Percentiles rank a stretch among this genome's conserved stretches.
Evolutionary conservation across 2,888 invertebrate species (phyloP).

Genomic region (Alsophila aescularia): DNA sequence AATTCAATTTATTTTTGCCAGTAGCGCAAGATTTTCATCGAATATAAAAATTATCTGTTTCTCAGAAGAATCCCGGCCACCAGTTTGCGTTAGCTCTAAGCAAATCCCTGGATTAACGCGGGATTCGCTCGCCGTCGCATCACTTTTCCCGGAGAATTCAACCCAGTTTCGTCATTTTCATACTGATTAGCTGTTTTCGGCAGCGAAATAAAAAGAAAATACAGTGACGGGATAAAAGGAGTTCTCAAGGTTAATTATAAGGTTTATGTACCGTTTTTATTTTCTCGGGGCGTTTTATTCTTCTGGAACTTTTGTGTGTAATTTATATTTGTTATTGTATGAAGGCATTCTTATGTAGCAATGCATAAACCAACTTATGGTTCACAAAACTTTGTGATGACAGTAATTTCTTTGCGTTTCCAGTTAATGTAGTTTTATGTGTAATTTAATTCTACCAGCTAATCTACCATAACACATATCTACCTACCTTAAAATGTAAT

Average conservation of each 20-base stretch:
- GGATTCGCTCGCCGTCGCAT: constrained; percentile 34
- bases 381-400: background rate
- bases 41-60: constrained; percentile 21
- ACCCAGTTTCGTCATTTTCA: constrained; percentile 41
- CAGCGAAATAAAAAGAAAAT: constrained; percentile 10
- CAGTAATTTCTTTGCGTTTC: background rate
- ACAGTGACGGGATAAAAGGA: constrained; percentile 14
- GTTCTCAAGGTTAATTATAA: constrained; percentile 17
- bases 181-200: constrained; percentile 20
- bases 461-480: no score
- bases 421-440: no score
- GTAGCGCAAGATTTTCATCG: background rate
- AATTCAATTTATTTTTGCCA: no score
- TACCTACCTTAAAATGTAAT: no score
- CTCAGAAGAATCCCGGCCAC: constrained; percentile 27
- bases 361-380: background rate
- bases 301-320: constrained; percentile 1
- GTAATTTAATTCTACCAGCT: no score
- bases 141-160: constrained; percentile 38
- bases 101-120: constrained; percentile 41
- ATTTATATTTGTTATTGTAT: constrained; percentile 1
- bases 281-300: constrained; percentile 12
- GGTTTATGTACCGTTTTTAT: constrained; percentile 14
- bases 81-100: constrained; percentile 28
- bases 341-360: background rate